phyloP scores from a whole-genome alignment of 2,888 invertebrate genomes.

The Mesorhabditis sp. region DNA sequence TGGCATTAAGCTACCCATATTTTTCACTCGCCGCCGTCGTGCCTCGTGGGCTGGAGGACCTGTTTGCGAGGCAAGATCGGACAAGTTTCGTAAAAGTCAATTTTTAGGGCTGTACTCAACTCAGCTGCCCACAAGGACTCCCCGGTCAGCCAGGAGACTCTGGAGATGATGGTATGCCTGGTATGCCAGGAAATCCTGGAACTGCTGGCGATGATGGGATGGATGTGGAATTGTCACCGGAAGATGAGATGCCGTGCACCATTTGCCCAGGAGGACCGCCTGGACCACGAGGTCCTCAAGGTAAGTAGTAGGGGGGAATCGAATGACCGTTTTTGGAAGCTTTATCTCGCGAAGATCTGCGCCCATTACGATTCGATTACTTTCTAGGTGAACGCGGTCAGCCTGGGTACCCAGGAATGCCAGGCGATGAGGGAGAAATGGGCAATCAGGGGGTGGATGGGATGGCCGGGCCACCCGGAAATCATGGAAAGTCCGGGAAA shows the following conservation, averaged over 20 bases:
- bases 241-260: slow-evolving; percentile 14
- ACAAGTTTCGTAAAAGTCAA: neutral
- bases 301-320: neutral
- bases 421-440: slow-evolving; percentile 12
- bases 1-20: slow-evolving; percentile 10
- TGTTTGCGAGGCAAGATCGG: slow-evolving; percentile 10
- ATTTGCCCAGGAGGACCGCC: slow-evolving; percentile 18
- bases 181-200: slow-evolving; percentile 8
- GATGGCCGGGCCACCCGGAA: slow-evolving; percentile 9
- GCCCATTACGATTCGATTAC: neutral
- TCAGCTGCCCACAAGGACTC: slow-evolving; percentile 6
- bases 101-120: slow-evolving; percentile 8
- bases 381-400: slow-evolving; percentile 15
- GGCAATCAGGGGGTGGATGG: slow-evolving; percentile 17
- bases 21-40: slow-evolving; percentile 14
- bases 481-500: slow-evolving; percentile 3
- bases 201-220: slow-evolving; percentile 10
- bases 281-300: slow-evolving; percentile 11
- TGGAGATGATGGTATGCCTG: slow-evolving; percentile 9
- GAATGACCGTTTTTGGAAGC: neutral
- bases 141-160: slow-evolving; percentile 6
- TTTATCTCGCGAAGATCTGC: neutral
- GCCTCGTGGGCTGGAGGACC: slow-evolving; percentile 12
- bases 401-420: slow-evolving; percentile 13
- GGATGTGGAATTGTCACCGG: slow-evolving; percentile 12